Evolutionary conservation across 53 echinoderm and acorn worm species (phyloP).

Genomic region (Paelopatides confundens): DNA sequence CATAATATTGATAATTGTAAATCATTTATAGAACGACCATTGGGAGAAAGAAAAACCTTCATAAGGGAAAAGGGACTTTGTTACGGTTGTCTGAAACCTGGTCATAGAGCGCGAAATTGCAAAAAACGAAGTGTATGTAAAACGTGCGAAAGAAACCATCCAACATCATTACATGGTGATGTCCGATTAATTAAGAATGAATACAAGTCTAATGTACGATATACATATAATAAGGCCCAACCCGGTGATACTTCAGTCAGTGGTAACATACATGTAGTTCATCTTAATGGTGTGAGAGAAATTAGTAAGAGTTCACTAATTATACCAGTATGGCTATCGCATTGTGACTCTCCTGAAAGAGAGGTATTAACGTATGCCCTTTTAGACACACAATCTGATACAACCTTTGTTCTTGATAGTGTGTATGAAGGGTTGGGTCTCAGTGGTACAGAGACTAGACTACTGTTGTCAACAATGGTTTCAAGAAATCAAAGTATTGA

Average conservation of each 20-base stretch:
- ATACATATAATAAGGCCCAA: too few species aligned
- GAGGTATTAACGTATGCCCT: constrained; percentile 59
- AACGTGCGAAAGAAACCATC: constrained; percentile 58
- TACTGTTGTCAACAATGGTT: constrained; percentile 59
- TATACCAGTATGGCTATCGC: constrained; percentile 37
- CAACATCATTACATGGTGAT: constrained; percentile 55
- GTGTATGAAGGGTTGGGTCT: constrained; percentile 21
- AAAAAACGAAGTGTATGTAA: constrained; percentile 32
- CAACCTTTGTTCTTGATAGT: constrained; percentile 61
- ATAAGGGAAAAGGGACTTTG: constrained; percentile 42
- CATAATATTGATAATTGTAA: constrained; percentile 7
- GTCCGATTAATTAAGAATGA: neutral
- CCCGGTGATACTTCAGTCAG: neutral
- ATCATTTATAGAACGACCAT: neutral
- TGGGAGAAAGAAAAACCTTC: constrained; percentile 11
- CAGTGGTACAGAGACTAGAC: neutral
- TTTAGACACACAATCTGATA: constrained; percentile 68
- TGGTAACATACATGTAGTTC: neutral
- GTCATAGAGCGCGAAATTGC: constrained; percentile 65
- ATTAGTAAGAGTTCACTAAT: constrained; percentile 8
- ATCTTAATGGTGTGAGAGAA: neutral
- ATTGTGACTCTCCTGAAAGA: neutral
- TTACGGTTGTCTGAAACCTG: constrained; percentile 61
- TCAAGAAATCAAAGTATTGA: neutral
- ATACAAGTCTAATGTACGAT: too few species aligned